Conservation (phyloP, 2,113 vertebrate species). For the Atractosteus spatula region DNA sequence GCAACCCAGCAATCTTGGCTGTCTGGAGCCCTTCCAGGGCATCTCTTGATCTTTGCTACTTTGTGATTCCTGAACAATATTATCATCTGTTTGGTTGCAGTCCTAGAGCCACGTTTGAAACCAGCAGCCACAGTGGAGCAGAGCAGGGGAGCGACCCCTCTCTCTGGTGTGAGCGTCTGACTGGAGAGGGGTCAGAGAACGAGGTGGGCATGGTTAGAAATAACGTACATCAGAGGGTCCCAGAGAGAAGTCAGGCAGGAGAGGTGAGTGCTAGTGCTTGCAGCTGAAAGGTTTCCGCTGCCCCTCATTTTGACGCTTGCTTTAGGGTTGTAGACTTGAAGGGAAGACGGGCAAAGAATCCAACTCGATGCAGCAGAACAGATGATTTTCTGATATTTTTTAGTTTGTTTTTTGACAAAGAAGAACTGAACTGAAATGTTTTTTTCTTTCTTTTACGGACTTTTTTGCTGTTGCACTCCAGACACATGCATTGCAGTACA, state of each 20-base stretch:
- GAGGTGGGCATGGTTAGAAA: conserved; percentile 71
- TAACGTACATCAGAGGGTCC: conserved; percentile 60
- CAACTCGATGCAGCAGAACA: too few species aligned
- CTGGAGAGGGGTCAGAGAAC: conserved; percentile 54
- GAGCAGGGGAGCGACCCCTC: conserved; percentile 59
- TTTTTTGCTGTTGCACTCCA: too few species aligned
- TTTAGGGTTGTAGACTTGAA: too few species aligned
- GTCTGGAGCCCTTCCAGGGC: conserved; percentile 62
- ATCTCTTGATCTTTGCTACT: conserved; percentile 62
- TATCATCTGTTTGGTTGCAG: conserved; percentile 60
- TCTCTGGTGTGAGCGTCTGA: conserved; percentile 60
- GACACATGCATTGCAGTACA: too few species aligned
- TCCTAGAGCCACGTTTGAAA: conserved; percentile 74
- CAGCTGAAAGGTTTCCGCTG: conserved; percentile 32
- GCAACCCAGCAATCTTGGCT: conserved; percentile 31
- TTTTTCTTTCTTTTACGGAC: too few species aligned
- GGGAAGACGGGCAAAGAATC: too few species aligned
- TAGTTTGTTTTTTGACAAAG: too few species aligned
- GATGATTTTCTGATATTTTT: too few species aligned
- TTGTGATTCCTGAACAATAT: conserved; percentile 58
- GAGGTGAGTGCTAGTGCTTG: conserved; percentile 61
- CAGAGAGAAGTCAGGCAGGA: conserved; percentile 51
- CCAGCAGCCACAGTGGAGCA: conserved; percentile 57
- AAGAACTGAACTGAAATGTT: too few species aligned
- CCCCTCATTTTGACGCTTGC: too few species aligned